Evolutionary conservation across 2,113 vertebrate species (phyloP).

Genomic region (Callionymus lyra): DNA sequence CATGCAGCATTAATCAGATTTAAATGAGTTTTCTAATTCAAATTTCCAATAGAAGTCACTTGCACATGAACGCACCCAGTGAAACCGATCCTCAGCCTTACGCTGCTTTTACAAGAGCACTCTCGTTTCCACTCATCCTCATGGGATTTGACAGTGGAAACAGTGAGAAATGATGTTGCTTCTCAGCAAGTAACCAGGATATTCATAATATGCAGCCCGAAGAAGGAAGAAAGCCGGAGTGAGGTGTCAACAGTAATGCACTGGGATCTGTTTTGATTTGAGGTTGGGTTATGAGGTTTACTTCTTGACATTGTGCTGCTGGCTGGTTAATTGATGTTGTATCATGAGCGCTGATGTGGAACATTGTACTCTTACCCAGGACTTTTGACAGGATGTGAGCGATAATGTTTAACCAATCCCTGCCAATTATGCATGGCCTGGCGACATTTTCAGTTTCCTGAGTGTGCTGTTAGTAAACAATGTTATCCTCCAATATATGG

Average conservation of each 20-base stretch:
- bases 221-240: background rate
- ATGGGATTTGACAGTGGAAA: slow-evolving; percentile 31
- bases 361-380: too few relatives aligned
- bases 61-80: slow-evolving; percentile 16
- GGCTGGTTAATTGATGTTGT: slow-evolving; percentile 15
- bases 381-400: too few relatives aligned
- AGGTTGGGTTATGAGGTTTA: slow-evolving; percentile 2
- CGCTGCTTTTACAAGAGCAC: slow-evolving; percentile 11
- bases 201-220: slow-evolving; percentile 18
- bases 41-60: slow-evolving; percentile 8
- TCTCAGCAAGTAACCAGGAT: slow-evolving; percentile 19
- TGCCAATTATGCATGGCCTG: too few relatives aligned
- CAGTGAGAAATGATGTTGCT: slow-evolving; percentile 30
- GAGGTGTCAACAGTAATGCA: slow-evolving; percentile 13
- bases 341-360: background rate
- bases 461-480: too few relatives aligned
- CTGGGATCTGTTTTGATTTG: slow-evolving; percentile 19
- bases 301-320: slow-evolving; percentile 8
- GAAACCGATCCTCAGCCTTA: slow-evolving; percentile 3
- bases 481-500: too few relatives aligned
- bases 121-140: slow-evolving; percentile 28
- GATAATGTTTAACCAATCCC: too few relatives aligned
- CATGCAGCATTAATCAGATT: slow-evolving; percentile 47
- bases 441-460: too few relatives aligned
- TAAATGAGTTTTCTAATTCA: slow-evolving; percentile 19